Conservation (phyloP, 2,888 invertebrate genomes). For the Danaus chrysippus region DNA sequence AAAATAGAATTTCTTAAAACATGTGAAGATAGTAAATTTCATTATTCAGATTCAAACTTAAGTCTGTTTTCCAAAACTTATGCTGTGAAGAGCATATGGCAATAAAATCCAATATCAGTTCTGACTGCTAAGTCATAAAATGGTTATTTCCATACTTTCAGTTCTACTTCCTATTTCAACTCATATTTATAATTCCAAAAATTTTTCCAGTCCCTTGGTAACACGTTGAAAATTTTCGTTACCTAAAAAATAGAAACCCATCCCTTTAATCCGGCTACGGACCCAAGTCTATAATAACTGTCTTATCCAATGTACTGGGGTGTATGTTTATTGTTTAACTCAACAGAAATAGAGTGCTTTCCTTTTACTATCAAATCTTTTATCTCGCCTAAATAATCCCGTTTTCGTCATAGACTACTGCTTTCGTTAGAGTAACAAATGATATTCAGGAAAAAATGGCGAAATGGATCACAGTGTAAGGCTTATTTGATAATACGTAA, state of each 20-base stretch:
- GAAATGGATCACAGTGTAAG: not conserved
- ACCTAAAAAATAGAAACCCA: not conserved
- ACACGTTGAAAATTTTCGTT: too few species aligned
- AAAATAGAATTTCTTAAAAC: not conserved
- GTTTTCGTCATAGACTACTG: not conserved
- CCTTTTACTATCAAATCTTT: not conserved
- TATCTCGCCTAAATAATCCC: not conserved
- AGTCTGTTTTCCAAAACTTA: not conserved
- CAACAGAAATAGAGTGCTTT: not conserved
- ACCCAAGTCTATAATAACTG: not conserved
- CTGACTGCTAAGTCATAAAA: constrained; percentile 2
- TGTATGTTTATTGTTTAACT: too few species aligned
- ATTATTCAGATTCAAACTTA: not conserved
- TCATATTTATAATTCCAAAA: too few species aligned
- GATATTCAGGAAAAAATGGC: not conserved
- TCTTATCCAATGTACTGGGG: not conserved
- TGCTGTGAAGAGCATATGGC: not conserved
- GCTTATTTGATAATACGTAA: not conserved
- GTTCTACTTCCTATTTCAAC: too few species aligned
- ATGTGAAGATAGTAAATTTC: not conserved
- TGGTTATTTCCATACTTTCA: not conserved
- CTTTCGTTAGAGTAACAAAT: not conserved
- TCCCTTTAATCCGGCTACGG: not conserved
- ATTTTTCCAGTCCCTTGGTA: too few species aligned
- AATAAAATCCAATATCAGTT: not conserved